These are phyloP conservation scores for Forbesichthys papilliferus DNA, from an alignment of 2,113 vertebrate species.

Conservation along the genomic window DNA sequence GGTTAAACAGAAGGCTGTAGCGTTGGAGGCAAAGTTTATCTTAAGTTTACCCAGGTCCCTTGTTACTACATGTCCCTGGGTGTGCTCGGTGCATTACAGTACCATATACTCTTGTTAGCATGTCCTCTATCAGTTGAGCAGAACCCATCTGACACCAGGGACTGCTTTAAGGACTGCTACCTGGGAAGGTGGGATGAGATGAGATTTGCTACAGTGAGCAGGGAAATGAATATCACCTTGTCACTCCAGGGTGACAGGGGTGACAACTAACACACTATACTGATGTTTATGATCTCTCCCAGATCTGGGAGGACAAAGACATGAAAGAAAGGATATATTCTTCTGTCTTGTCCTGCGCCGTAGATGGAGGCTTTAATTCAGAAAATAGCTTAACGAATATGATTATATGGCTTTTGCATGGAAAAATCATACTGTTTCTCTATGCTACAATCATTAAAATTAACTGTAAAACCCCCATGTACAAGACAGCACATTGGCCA, in stretches of 20 bases:
- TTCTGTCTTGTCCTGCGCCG: slow-evolving; percentile 18
- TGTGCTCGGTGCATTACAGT: slow-evolving; percentile 16
- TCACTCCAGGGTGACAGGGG: slow-evolving; percentile 58
- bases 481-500: too few species aligned
- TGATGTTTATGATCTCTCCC: slow-evolving; percentile 52
- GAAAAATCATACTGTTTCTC: too few species aligned
- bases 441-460: too few species aligned
- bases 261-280: slow-evolving; percentile 52
- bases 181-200: slow-evolving; percentile 68
- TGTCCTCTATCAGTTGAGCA: slow-evolving; percentile 52
- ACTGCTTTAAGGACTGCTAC: slow-evolving; percentile 47
- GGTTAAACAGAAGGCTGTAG: neutral
- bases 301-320: slow-evolving; percentile 30
- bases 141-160: slow-evolving; percentile 43
- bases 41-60: slow-evolving; percentile 24
- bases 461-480: too few species aligned
- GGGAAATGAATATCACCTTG: slow-evolving; percentile 71
- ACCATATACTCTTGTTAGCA: slow-evolving; percentile 70
- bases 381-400: neutral
- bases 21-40: slow-evolving; percentile 13
- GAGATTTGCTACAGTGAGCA: slow-evolving; percentile 73
- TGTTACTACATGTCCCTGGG: slow-evolving; percentile 32
- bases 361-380: slow-evolving; percentile 13
- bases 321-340: slow-evolving; percentile 28
- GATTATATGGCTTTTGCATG: too few species aligned